Base-by-base conservation (phyloP, 53 echinoderm and acorn worm genomes). In the Luidia sarsii region DNA sequence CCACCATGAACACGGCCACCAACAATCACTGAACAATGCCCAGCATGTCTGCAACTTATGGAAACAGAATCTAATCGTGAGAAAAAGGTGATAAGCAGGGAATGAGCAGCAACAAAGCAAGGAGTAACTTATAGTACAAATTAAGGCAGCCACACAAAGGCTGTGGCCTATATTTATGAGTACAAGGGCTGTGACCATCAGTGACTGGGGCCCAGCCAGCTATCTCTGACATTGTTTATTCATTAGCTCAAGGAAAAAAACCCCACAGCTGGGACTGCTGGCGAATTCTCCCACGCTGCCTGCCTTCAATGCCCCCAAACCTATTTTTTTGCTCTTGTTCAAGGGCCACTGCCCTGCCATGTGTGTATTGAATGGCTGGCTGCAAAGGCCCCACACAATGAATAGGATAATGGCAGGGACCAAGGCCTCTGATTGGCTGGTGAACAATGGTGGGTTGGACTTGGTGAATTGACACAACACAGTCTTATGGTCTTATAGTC, bases 161-260 rank as follows among this genome's bases (percentile, higher is more conserved):
- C 68, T 27, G 43, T 24, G 74, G 36, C 29, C 27, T 37, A 15
- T 27, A 20, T 27, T 36, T 24, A 28, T 55, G 21, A 16, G 23
- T 6, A 27, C n/a, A 3, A 54, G 55, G n/a, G n/a, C n/a, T n/a
- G n/a, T n/a, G n/a, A n/a, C n/a, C n/a, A n/a, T n/a, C n/a, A n/a
- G n/a, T n/a, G n/a, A n/a, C 35, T 36, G 0, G 27, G 11, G 23
- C 48, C 27, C 16, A 33, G 33, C 7, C 14, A 15, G 48, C 49
- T 72, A 72, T 72, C 72, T 56, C 61, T 22, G 6, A 61, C 50
- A 61, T 77, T 77, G 77, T 77, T 77, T 77, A 77, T 77, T 77
- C 77, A 77, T 72, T 77, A 77, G 46, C n/a, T 50, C 50, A 50
- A 33, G 2, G 4, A 9, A 14, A 24, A 19, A 6, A 21, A 14